These are phyloP conservation scores for Gallinago stenura DNA, from an alignment of 2,797 vertebrate genomes.

Conservation along the genomic window DNA sequence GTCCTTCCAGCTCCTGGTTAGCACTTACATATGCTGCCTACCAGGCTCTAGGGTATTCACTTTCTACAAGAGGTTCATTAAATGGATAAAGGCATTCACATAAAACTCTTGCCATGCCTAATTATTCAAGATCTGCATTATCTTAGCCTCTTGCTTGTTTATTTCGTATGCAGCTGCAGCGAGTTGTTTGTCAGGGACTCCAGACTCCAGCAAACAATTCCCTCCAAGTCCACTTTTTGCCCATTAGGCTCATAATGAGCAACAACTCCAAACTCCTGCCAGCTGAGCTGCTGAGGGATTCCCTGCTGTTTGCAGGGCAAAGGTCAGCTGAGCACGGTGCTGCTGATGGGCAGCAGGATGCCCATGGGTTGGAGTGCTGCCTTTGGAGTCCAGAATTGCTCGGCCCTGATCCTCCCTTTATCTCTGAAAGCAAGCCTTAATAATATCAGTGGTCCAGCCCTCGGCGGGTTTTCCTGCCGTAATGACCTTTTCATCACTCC, in stretches of 20 bases:
- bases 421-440: neutral
- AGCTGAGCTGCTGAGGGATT: slow-evolving; percentile 13
- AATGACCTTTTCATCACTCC: neutral
- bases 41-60: neutral
- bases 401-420: neutral
- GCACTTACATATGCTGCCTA: neutral
- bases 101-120: slow-evolving; percentile 9
- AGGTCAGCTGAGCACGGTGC: neutral
- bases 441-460: neutral
- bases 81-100: slow-evolving; percentile 36
- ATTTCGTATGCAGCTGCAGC: slow-evolving; percentile 28
- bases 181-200: neutral
- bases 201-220: neutral
- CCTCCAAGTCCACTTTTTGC: slow-evolving; percentile 31
- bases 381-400: neutral
- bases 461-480: neutral
- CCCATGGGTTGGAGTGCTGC: neutral
- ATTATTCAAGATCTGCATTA: slow-evolving; percentile 36
- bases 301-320: neutral
- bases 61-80: slow-evolving; percentile 21
- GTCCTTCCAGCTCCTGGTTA: neutral
- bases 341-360: neutral
- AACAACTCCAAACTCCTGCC: neutral
- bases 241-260: slow-evolving; percentile 26
- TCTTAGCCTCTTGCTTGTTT: slow-evolving; percentile 25